Base-by-base conservation (phyloP, 2,797 vertebrate species). In the Sciaenops ocellatus region DNA sequence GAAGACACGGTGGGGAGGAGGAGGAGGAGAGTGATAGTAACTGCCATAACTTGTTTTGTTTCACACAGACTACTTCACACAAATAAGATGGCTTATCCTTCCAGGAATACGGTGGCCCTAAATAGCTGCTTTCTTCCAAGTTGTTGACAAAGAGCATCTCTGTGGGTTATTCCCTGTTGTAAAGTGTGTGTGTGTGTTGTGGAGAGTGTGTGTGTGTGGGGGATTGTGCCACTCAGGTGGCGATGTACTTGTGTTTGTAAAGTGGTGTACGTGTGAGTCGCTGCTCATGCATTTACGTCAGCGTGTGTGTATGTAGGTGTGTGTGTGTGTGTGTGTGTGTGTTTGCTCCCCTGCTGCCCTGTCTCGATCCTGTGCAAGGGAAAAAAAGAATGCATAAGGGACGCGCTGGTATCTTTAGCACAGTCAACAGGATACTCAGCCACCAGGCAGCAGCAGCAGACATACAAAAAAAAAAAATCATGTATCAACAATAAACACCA, bases 91-190 rank as follows among this genome's bases (percentile, higher is more conserved):
- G 73, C 61, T 64, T 86, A 92, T 89, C 85, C 95, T 94, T 93
- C 77, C 71, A 88, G 94, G 94, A 93, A 95, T 94, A 94, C 85
- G 65, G 66, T 56, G 82, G 83, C 90, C 84, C 81, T 91, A 93
- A 95, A 95, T 93, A 94, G 90, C 84, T 87, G 79, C 88, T 90
- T 88, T 91, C 86, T 86, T 89, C 90, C 92, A 89, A 90, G 92
- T 92, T 94, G 93, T 95, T 95, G 94, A 95, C 93, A 94, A 88
- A 93, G 90, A 93, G 79, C 79, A 85, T 87, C 91, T 90, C 92
- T 82, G 76, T 78, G 79, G 89, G 63, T 81, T 75, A 90, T 83
- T 93, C 90, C 90, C 92, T 75, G 46, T 81, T 76, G 91, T 82
- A 44, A 60, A 73, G 52, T 76, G 74, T 69, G 73, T 74, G 79